phyloP scores from a whole-genome alignment of 2,888 invertebrate species.

The Ommatoiulus sabulosus region DNA sequence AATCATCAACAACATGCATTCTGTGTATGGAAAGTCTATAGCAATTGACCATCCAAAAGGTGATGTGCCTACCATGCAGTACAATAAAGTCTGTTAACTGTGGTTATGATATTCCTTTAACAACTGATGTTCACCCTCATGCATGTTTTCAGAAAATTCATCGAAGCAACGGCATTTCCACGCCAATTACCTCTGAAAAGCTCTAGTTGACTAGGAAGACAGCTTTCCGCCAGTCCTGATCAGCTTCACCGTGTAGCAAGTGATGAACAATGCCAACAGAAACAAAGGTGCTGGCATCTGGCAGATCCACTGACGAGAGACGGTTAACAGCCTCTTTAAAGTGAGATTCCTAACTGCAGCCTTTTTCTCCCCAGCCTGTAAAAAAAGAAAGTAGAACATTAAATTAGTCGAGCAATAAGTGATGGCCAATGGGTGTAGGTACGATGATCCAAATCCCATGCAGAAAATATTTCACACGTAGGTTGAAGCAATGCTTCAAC shows the following conservation, averaged over 20 bases:
- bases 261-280: neutral
- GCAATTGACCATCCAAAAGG: neutral
- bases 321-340: neutral
- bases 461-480: too few species aligned
- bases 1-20: neutral
- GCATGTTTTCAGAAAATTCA: neutral
- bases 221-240: neutral
- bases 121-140: neutral
- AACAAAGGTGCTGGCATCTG: neutral
- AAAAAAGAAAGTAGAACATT: too few species aligned
- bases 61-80: neutral
- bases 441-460: too few species aligned
- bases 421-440: too few species aligned
- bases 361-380: neutral
- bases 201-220: too few species aligned
- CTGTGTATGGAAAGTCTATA: neutral
- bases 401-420: neutral
- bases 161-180: neutral
- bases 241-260: neutral
- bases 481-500: too few species aligned
- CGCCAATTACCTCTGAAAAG: neutral
- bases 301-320: neutral
- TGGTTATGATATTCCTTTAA: neutral
- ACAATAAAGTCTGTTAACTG: too few species aligned
- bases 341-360: neutral